Evolutionary conservation across 1,140 invertebrate genomes (phyloP).

Genomic region (Drosophila busckii): DNA sequence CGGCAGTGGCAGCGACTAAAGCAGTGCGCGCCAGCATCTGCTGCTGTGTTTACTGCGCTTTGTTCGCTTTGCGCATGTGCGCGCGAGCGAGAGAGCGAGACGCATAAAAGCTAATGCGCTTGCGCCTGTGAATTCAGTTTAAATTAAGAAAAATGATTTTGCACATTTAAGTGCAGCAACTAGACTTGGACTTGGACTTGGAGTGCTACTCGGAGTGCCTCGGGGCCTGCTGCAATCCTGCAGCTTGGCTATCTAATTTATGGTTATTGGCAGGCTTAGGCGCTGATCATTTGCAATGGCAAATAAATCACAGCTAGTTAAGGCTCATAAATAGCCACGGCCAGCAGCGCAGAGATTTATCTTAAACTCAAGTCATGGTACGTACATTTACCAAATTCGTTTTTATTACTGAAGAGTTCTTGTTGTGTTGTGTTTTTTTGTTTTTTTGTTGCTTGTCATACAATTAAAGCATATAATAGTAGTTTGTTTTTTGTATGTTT

Average conservation of each 20-base stretch:
- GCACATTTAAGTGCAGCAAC: conserved; percentile 50
- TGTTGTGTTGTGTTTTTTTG: too few relatives aligned
- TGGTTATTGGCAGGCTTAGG: conserved; percentile 52
- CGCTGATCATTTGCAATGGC: conserved; percentile 5
- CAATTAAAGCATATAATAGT: conserved; percentile 68
- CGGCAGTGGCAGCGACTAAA: conserved; percentile 8
- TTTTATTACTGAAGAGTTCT: conserved; percentile 70
- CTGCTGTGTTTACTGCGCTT: too few relatives aligned
- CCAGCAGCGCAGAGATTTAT: neutral
- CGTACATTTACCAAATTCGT: conserved; percentile 52
- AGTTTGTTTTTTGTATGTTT: conserved; percentile 29
- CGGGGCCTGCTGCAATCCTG: conserved; percentile 20
- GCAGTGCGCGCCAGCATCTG: too few relatives aligned
- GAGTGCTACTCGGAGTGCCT: conserved; percentile 8
- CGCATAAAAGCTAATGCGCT: conserved; percentile 54
- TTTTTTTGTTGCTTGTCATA: conserved; percentile 59
- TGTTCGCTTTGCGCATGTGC: too few relatives aligned
- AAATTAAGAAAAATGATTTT: conserved; percentile 76
- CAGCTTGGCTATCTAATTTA: conserved; percentile 44
- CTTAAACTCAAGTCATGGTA: neutral
- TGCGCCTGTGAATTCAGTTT: conserved; percentile 60
- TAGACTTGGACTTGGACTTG: conserved; percentile 13
- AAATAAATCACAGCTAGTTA: conserved; percentile 21
- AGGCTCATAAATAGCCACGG: neutral
- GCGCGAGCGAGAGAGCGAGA: too few relatives aligned